phyloP scores from a whole-genome alignment of 2,888 invertebrate species.

The Aproaerema taeniolella region DNA sequence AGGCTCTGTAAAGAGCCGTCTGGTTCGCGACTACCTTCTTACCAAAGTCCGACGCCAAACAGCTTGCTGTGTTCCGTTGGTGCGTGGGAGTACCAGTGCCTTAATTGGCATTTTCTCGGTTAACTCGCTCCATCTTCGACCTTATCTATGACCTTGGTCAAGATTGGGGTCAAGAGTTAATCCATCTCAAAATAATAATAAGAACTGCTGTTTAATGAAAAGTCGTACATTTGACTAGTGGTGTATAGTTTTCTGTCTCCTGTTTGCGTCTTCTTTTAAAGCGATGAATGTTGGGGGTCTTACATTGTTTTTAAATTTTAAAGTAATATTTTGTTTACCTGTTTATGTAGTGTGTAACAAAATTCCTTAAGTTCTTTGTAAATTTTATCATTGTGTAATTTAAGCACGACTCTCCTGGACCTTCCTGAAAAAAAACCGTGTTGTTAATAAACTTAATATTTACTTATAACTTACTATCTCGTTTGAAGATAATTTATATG shows the following conservation, averaged over 20 bases:
- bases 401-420: conserved; percentile 43
- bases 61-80: too few species aligned
- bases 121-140: too few species aligned
- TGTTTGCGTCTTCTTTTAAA: not conserved
- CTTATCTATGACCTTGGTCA: not conserved
- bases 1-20: too few species aligned
- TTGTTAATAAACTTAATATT: too few species aligned
- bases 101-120: too few species aligned
- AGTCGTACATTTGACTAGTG: too few species aligned
- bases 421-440: conserved; percentile 37
- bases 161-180: not conserved
- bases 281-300: not conserved
- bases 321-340: conserved; percentile 32
- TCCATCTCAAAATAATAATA: not conserved
- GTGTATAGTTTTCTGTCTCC: too few species aligned
- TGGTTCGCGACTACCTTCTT: too few species aligned
- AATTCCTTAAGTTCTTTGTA: conserved; percentile 42
- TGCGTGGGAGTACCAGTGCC: too few species aligned
- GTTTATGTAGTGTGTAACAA: conserved; percentile 54
- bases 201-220: not conserved
- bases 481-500: too few species aligned
- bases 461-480: too few species aligned
- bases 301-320: not conserved
- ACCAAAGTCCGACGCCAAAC: too few species aligned
- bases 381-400: conserved; percentile 54